Evolutionary conservation across 2,888 invertebrate species (phyloP), one percentile per base, ranked within the genome.

Genomic region (Byasa hedistus): DNA sequence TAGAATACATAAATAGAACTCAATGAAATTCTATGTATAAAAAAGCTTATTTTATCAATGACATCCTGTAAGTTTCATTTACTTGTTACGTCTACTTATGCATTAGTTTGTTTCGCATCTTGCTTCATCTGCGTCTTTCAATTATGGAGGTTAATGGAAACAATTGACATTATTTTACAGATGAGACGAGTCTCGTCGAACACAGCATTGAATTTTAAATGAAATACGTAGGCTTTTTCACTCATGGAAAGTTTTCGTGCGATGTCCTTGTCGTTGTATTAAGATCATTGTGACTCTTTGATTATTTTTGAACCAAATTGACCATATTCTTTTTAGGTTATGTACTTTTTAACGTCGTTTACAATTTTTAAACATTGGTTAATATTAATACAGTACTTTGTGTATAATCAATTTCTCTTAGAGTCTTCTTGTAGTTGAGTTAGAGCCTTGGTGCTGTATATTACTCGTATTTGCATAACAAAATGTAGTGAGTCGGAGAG

Each of bases 131-230:
- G 52, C 61, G 48, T 62, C 66, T 55, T 59, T 61, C 60, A 69
- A 69, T 68, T 70, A 69, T 64, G 72, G 67, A 72, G 83, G 84
- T 85, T 77, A 83, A 82, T 72, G 74, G 69, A 73, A 72, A 71
- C 81, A 85, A 82, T 85, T 85, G 84, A 82, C 83, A 76, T 76
- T 76, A 76, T 73, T 82, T 81, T 65, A 67, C 66, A 58, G 61
- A 61, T 32, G 66, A 64, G 64, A 61, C 65, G 64, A 59, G 64
- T 61, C 48, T 32, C 22, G 58, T 58, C 62, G 59, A 65, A 54
- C 17, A 51, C 54, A 57, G 36, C 51, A 21, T 24, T 56, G 27
- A 39, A 65, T 60, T 62, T 60, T 39, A 58, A 51, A 51, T 48
- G 57, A 65, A 61, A 56, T 32, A 36, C 10, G 19, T 57, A 27